Evolutionary conservation across 1,140 invertebrate species (phyloP).

Genomic region (Tetragnatha versicolor): DNA sequence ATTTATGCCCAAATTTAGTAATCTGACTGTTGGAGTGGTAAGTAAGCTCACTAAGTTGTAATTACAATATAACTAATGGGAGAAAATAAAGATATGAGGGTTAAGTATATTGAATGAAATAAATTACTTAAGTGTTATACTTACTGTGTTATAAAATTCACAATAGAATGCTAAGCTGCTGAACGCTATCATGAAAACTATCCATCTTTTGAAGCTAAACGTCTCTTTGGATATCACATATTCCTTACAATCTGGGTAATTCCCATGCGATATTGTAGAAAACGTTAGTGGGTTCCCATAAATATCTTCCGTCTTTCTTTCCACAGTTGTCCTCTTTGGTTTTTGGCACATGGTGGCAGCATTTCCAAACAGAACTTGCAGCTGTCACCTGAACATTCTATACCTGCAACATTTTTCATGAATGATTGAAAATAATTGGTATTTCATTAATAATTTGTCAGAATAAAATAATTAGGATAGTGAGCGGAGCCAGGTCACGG

Average conservation of each 20-base stretch:
- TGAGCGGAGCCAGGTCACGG: too few species aligned
- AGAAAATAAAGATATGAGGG: too few species aligned
- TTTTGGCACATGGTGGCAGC: slow-evolving; percentile 22
- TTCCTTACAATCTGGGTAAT: slow-evolving; percentile 13
- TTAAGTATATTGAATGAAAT: too few species aligned
- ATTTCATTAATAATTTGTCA: too few species aligned
- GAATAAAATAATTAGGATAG: too few species aligned
- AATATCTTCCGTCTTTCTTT: slow-evolving; percentile 21
- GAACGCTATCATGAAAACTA: slow-evolving; percentile 24
- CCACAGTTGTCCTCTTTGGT: not conserved
- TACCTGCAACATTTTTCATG: not conserved
- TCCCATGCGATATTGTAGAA: not conserved
- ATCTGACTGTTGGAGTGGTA: too few species aligned
- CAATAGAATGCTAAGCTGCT: slow-evolving; percentile 41
- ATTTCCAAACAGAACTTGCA: not conserved
- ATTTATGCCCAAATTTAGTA: too few species aligned
- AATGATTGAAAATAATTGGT: too few species aligned
- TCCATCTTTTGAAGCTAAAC: slow-evolving; percentile 39
- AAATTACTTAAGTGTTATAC: not conserved
- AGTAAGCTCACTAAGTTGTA: too few species aligned
- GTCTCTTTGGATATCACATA: slow-evolving; percentile 37
- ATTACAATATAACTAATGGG: too few species aligned
- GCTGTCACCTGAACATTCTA: not conserved
- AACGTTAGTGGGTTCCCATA: slow-evolving; percentile 30
- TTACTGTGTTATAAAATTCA: slow-evolving; percentile 45